Evolutionary conservation across 2,113 vertebrate genomes (phyloP).

Genomic region (Labeo rohita): DNA sequence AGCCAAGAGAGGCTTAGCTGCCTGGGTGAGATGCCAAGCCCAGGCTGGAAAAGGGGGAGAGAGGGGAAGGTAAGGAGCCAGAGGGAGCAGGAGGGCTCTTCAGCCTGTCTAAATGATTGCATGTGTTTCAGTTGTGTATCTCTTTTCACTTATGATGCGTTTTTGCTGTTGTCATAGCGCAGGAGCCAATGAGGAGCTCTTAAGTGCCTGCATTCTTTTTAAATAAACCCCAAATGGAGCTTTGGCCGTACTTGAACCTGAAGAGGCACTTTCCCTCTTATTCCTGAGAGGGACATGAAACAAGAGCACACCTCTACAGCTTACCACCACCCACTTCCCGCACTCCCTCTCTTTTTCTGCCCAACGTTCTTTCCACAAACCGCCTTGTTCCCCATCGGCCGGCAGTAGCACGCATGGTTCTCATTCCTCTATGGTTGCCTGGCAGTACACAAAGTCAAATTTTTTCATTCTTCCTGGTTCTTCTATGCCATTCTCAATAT

Average conservation of each 20-base stretch:
- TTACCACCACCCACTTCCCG: constrained; percentile 12
- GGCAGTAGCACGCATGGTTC: background rate
- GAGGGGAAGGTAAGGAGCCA: constrained; percentile 51
- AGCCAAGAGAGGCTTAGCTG: constrained; percentile 43
- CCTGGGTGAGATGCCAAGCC: constrained; percentile 5
- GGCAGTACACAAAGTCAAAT: background rate
- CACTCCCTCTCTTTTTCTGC: constrained; percentile 27
- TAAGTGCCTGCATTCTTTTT: constrained; percentile 72
- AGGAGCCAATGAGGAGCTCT: constrained; percentile 68
- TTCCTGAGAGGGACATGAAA: constrained; percentile 71
- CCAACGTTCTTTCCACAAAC: constrained; percentile 5
- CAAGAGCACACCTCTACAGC: constrained; percentile 57
- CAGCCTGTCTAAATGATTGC: constrained; percentile 37
- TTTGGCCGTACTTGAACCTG: constrained; percentile 68
- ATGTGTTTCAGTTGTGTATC: constrained; percentile 62
- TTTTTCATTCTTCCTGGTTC: background rate
- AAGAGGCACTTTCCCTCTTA: constrained; percentile 69
- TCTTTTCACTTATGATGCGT: constrained; percentile 63
- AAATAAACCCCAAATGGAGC: constrained; percentile 74
- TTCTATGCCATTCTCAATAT: background rate
- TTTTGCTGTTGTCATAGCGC: constrained; percentile 46
- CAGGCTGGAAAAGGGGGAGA: constrained; percentile 62
- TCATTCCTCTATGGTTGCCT: background rate
- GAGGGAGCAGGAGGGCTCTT: constrained; percentile 50
- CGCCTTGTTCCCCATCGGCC: background rate